Conservation (phyloP, 2,113 vertebrate genomes). For the Nesoenas mayeri region DNA sequence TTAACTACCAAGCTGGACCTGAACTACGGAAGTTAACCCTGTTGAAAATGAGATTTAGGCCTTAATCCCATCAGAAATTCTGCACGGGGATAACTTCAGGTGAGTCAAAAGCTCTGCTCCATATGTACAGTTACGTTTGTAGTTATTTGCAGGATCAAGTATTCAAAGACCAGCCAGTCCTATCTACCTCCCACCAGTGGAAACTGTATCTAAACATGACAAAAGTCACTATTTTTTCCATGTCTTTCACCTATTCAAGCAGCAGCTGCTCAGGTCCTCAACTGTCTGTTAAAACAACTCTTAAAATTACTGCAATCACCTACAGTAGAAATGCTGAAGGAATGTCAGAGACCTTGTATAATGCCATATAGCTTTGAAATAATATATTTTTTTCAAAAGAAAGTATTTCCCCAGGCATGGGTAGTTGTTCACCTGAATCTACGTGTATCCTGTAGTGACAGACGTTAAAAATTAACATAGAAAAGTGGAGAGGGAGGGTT, state of each 20-base stretch:
- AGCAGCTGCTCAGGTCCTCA: conserved; percentile 46
- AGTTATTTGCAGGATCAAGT: conserved; percentile 28
- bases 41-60: background rate
- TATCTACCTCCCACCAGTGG: conserved; percentile 63
- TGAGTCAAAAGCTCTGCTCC: conserved; percentile 7
- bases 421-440: background rate
- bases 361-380: background rate
- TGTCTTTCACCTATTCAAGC: conserved; percentile 1
- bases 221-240: background rate
- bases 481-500: background rate
- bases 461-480: background rate
- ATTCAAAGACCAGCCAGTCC: conserved; percentile 49
- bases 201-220: background rate
- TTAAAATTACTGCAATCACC: background rate
- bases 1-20: background rate
- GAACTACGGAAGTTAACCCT: background rate
- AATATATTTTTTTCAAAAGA: background rate
- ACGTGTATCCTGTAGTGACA: background rate
- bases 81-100: background rate
- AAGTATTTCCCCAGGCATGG: background rate
- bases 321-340: conserved; percentile 13
- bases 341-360: background rate
- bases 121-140: background rate
- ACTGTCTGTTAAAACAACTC: conserved; percentile 9
- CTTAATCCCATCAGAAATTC: conserved; percentile 13